Percentiles rank a stretch among this genome's conserved stretches.
These are phyloP conservation scores for Zonitis immaculata DNA, from an alignment of 2,888 invertebrate species.

Conservation along the genomic window DNA sequence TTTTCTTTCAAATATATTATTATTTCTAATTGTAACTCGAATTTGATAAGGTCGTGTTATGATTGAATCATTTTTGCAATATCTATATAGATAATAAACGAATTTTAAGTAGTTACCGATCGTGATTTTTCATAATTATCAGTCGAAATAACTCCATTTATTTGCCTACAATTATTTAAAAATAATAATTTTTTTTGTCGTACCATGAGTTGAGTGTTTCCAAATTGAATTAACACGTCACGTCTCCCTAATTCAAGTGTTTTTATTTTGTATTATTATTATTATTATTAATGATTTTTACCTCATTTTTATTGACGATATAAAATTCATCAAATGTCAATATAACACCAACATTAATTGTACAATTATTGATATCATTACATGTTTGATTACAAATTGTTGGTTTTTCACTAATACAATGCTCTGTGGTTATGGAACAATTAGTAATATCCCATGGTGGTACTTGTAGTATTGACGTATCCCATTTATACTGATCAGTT, in stretches of 20 bases:
- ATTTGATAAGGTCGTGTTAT: not conserved
- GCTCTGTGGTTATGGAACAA: slow-evolving; percentile 5
- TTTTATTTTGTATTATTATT: slow-evolving; percentile 5
- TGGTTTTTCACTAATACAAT: slow-evolving; percentile 1
- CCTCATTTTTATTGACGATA: slow-evolving; percentile 51
- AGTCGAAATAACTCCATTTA: not conserved
- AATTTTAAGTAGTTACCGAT: not conserved
- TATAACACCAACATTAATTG: slow-evolving; percentile 56
- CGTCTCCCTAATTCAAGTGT: not conserved
- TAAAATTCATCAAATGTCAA: slow-evolving; percentile 57
- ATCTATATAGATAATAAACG: not conserved
- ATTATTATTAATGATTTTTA: slow-evolving; percentile 29
- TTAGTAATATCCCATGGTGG: slow-evolving; percentile 26
- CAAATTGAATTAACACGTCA: not conserved
- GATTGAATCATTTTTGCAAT: not conserved
- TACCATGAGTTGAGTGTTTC: not conserved
- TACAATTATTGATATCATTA: not conserved
- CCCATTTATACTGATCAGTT: slow-evolving; percentile 18
- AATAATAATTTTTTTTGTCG: not conserved
- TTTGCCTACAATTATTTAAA: not conserved
- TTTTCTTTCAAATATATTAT: no score
- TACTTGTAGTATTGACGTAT: slow-evolving; percentile 26
- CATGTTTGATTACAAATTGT: slow-evolving; percentile 1
- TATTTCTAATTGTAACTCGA: not conserved
- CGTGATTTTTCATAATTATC: not conserved